Evolutionary conservation across 2,113 vertebrate species (phyloP).

Genomic region (Chaenocephalus aceratus): DNA sequence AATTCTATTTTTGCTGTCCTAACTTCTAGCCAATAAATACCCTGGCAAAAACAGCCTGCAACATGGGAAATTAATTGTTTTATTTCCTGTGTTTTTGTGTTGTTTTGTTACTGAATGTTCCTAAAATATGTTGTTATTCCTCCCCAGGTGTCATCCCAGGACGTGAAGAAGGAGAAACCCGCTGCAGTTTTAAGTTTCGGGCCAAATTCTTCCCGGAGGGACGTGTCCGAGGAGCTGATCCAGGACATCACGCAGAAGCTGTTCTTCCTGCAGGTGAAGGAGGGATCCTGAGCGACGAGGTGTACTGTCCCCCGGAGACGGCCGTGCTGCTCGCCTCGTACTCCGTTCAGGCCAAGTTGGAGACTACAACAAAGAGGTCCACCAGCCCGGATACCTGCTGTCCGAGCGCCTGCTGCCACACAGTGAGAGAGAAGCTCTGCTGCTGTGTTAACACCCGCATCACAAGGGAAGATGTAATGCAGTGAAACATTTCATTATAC

Average conservation of each 20-base stretch:
- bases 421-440: slow-evolving; percentile 79
- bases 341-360: slow-evolving; percentile 95
- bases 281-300: slow-evolving; percentile 92
- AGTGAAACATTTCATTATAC: neutral
- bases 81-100: neutral
- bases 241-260: slow-evolving; percentile 98
- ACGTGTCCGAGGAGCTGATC: slow-evolving; percentile 94
- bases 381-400: slow-evolving; percentile 91
- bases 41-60: too few species aligned
- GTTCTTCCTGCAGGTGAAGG: slow-evolving; percentile 97
- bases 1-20: too few species aligned
- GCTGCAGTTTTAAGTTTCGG: slow-evolving; percentile 95
- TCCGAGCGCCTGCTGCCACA: slow-evolving; percentile 93
- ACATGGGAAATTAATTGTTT: too few species aligned
- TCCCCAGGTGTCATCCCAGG: slow-evolving; percentile 92
- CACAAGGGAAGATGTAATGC: neutral
- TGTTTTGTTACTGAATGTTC: neutral
- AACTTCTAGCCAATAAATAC: too few species aligned
- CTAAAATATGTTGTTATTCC: neutral
- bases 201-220: slow-evolving; percentile 96
- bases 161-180: slow-evolving; percentile 95
- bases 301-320: slow-evolving; percentile 96
- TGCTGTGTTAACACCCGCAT: neutral
- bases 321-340: slow-evolving; percentile 96
- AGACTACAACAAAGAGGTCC: slow-evolving; percentile 90